Evolutionary conservation across 2,797 vertebrate genomes (phyloP).

Genomic region (Centroberyx gerrardi): DNA sequence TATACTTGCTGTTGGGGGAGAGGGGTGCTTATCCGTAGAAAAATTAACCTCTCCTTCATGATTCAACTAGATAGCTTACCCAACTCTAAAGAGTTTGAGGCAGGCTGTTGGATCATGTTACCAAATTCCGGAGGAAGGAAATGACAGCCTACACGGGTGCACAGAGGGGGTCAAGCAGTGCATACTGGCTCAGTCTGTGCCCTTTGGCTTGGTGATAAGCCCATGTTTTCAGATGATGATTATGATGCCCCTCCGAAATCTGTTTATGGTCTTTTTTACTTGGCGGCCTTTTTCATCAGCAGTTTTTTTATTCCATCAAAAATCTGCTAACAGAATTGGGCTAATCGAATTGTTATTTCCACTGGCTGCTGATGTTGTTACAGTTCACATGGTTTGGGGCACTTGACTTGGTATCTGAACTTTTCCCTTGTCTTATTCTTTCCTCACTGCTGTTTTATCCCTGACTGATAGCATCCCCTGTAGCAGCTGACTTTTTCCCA

Average conservation of each 20-base stretch:
- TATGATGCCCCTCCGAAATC: not conserved
- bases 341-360: slow-evolving; percentile 34
- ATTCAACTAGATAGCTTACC: slow-evolving; percentile 8
- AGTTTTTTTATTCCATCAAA: slow-evolving; percentile 19
- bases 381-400: slow-evolving; percentile 53
- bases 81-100: not conserved
- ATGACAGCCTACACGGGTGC: slow-evolving; percentile 16
- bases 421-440: slow-evolving; percentile 46
- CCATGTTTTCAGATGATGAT: slow-evolving; percentile 31
- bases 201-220: slow-evolving; percentile 2
- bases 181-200: slow-evolving; percentile 5
- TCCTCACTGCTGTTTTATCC: slow-evolving; percentile 35
- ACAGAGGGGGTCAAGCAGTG: not conserved
- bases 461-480: slow-evolving; percentile 26
- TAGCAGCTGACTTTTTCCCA: slow-evolving; percentile 55
- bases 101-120: slow-evolving; percentile 34
- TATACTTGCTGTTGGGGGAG: not conserved
- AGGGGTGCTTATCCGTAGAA: slow-evolving; percentile 9
- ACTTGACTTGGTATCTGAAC: slow-evolving; percentile 44
- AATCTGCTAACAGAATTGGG: slow-evolving; percentile 27
- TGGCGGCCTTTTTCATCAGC: slow-evolving; percentile 4
- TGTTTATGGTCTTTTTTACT: not conserved
- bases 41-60: slow-evolving; percentile 9
- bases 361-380: slow-evolving; percentile 36
- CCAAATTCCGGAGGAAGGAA: slow-evolving; percentile 60